A percentile compares a stretch with the other conserved stretches of the same genome.
Evolutionary conservation across 2,888 invertebrate species (phyloP).

Genomic region (Tipula helvola): DNA sequence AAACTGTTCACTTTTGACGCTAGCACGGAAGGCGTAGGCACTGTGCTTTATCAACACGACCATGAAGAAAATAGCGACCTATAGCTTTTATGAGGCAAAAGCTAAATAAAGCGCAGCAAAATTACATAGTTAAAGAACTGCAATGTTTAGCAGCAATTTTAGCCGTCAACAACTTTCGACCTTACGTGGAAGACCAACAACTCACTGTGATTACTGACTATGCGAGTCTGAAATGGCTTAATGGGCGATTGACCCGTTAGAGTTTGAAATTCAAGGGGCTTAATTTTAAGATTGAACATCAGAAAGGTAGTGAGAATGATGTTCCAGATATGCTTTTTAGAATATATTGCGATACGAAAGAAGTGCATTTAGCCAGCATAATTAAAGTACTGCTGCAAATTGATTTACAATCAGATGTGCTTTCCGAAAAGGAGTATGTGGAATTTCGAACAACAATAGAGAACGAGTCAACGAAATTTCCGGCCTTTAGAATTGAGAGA

Average conservation of each 20-base stretch:
- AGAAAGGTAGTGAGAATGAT: neutral
- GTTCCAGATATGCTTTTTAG: neutral
- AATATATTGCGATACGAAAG: neutral
- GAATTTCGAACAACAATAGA: neutral
- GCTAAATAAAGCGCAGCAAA: neutral
- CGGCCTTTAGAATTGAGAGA: neutral
- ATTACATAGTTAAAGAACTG: neutral
- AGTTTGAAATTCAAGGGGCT: neutral
- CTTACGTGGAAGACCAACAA: neutral
- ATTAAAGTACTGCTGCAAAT: neutral
- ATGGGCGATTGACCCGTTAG: too few species aligned
- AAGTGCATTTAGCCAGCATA: neutral
- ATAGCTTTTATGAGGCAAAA: neutral
- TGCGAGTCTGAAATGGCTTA: neutral
- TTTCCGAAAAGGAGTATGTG: neutral
- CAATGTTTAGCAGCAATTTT: neutral
- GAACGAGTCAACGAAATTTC: neutral
- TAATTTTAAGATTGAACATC: too few species aligned
- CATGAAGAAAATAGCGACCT: neutral
- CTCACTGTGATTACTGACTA: neutral
- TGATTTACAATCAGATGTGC: neutral
- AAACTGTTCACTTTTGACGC: neutral
- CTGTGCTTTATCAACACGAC: neutral
- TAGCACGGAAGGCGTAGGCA: neutral
- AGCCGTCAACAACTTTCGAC: neutral